These are phyloP conservation scores for Atlantisia rogersi DNA, from an alignment of 2,113 vertebrate genomes.

Conservation along the genomic window DNA sequence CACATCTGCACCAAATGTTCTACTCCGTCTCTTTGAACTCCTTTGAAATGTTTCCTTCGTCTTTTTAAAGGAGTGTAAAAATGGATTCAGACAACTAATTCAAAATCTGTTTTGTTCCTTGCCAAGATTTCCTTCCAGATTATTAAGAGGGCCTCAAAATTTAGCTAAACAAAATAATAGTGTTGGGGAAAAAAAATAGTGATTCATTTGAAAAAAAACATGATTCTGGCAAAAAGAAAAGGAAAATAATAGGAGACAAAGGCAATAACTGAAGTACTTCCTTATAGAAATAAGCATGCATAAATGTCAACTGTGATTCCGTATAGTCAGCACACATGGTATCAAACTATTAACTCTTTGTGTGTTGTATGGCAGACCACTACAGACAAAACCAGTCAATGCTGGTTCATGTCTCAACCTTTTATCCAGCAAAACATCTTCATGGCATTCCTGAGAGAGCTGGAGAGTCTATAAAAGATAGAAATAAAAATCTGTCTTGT, in stretches of 20 bases:
- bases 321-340: not conserved
- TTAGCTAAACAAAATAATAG: slow-evolving; percentile 44
- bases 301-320: not conserved
- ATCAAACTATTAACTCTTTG: slow-evolving; percentile 4
- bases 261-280: slow-evolving; percentile 17
- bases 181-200: not conserved
- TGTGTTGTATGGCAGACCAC: not conserved
- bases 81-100: slow-evolving; percentile 24
- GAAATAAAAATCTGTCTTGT: slow-evolving; percentile 16
- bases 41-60: slow-evolving; percentile 39
- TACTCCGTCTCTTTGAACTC: slow-evolving; percentile 38
- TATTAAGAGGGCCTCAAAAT: slow-evolving; percentile 22
- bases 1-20: slow-evolving; percentile 51
- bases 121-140: slow-evolving; percentile 46
- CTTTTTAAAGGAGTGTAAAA: slow-evolving; percentile 59
- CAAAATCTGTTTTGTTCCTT: slow-evolving; percentile 21
- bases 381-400: not conserved
- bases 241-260: slow-evolving; percentile 36
- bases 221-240: slow-evolving; percentile 13
- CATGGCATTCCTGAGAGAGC: not conserved
- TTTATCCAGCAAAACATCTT: slow-evolving; percentile 17
- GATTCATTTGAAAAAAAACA: not conserved
- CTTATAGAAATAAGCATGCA: not conserved
- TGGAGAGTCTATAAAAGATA: not conserved
- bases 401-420: not conserved